These are phyloP conservation scores for Bombus pascuorum DNA, from an alignment of 1,140 invertebrate species.

Conservation along the genomic window DNA sequence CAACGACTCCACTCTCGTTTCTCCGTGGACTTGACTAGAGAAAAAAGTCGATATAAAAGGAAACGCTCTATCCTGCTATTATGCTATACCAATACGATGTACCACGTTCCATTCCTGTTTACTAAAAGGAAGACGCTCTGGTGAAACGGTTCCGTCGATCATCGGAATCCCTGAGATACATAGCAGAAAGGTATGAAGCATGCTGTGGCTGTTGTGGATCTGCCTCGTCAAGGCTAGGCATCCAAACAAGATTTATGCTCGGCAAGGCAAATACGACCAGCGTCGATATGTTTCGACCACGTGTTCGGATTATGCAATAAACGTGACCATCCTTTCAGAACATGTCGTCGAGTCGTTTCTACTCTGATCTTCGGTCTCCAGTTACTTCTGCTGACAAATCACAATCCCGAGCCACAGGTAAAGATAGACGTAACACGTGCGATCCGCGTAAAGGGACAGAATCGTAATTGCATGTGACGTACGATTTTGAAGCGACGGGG, in stretches of 20 bases:
- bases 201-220: not conserved
- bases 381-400: not conserved
- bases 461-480: not conserved
- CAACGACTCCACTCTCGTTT: too few relatives aligned
- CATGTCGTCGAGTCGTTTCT: not conserved
- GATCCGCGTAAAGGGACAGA: not conserved
- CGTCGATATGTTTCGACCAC: slow-evolving; percentile 44
- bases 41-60: not conserved
- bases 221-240: slow-evolving; percentile 29
- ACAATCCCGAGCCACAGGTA: not conserved
- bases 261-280: slow-evolving; percentile 19
- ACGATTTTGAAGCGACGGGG: not conserved
- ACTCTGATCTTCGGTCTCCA: not conserved
- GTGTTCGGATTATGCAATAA: slow-evolving; percentile 49
- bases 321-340: slow-evolving; percentile 9
- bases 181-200: slow-evolving; percentile 19
- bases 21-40: not conserved
- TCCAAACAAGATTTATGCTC: slow-evolving; percentile 46
- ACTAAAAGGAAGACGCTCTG: not conserved
- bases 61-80: not conserved
- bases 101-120: too few relatives aligned
- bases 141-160: slow-evolving; percentile 21
- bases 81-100: not conserved
- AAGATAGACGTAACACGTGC: not conserved
- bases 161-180: slow-evolving; percentile 40